These are phyloP conservation scores for Acleris emargana DNA, from an alignment of 2,888 invertebrate genomes.

Conservation along the genomic window DNA sequence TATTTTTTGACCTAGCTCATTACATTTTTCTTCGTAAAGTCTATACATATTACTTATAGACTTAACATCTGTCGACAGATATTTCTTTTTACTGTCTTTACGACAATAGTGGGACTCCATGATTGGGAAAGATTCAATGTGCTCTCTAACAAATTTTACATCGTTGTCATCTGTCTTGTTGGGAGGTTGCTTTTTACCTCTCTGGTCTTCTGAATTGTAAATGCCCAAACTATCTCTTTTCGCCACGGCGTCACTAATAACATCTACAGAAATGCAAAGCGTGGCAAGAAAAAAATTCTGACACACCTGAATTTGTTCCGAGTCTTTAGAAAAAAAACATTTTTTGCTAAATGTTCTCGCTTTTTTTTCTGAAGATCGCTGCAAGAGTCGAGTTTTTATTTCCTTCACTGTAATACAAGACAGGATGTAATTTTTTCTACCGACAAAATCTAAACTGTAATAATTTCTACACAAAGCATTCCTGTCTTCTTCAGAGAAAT, in stretches of 20 bases:
- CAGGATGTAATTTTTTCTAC: constrained; percentile 2
- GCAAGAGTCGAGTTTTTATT: constrained; percentile 14
- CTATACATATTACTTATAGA: constrained; percentile 8
- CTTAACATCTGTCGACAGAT: constrained; percentile 37
- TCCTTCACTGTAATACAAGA: constrained; percentile 16
- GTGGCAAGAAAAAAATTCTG: constrained; percentile 40
- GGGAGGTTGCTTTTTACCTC: constrained; percentile 41
- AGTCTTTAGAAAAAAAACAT: constrained; percentile 30
- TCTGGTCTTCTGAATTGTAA: constrained; percentile 32
- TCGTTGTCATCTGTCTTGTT: constrained; percentile 36
- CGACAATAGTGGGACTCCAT: constrained; percentile 42
- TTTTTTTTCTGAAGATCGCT: constrained; percentile 12
- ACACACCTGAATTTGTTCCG: constrained; percentile 32
- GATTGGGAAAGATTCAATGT: constrained; percentile 41
- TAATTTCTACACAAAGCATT: background rate
- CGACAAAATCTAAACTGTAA: background rate
- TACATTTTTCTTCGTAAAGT: constrained; percentile 17
- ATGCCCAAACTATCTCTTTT: constrained; percentile 34
- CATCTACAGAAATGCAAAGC: constrained; percentile 34
- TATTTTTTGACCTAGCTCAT: constrained; percentile 28
- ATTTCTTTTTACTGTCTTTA: constrained; percentile 36
- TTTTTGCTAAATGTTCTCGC: constrained; percentile 28
- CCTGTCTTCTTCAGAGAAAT: constrained; percentile 15
- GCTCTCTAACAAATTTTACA: constrained; percentile 36
- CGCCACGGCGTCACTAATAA: constrained; percentile 33